Conservation (phyloP, 2,113 vertebrate species). For the Silurus asotus region DNA sequence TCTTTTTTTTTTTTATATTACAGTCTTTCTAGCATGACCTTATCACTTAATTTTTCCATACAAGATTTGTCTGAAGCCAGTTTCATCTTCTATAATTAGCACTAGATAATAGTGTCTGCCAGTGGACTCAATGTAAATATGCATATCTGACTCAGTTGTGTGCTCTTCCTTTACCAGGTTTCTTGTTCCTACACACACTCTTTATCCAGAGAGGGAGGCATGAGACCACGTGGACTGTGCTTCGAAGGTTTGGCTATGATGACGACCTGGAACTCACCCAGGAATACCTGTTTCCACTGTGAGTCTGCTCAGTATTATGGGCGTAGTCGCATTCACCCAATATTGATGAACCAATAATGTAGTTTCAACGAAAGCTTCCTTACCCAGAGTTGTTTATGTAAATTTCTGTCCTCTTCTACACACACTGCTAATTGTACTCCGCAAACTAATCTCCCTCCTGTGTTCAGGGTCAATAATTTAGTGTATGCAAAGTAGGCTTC, state of each 20-base stretch:
- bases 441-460: background rate
- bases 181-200: constrained; percentile 96
- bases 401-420: background rate
- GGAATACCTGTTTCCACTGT: constrained; percentile 94
- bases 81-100: background rate
- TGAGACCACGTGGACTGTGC: constrained; percentile 96
- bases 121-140: background rate
- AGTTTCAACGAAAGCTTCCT: background rate
- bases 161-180: constrained; percentile 74
- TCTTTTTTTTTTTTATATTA: background rate
- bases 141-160: background rate
- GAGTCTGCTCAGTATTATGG: constrained; percentile 57
- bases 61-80: background rate
- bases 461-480: too few relatives aligned
- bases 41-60: background rate
- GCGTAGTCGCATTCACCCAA: background rate
- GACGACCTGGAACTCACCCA: constrained; percentile 95
- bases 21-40: background rate
- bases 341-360: background rate
- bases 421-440: background rate
- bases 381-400: background rate
- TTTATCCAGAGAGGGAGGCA: constrained; percentile 98
- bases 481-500: background rate
- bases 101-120: background rate
- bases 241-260: constrained; percentile 93